Conservation (phyloP, 2,888 invertebrate genomes). For the Heliconius hortense region DNA sequence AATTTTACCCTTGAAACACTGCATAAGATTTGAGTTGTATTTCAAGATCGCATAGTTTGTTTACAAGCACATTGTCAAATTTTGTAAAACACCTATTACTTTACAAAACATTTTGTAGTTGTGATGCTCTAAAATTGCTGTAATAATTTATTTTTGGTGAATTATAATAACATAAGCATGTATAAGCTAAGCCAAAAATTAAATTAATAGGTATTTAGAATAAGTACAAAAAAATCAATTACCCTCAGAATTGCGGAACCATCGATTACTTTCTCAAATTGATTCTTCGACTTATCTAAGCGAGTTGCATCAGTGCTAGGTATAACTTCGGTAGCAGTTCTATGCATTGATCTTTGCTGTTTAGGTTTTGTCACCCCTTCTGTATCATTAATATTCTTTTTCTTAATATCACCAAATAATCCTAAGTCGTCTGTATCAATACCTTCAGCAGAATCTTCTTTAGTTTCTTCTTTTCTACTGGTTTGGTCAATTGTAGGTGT, state of each 20-base stretch:
- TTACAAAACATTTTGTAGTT: too few species aligned
- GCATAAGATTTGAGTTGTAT: too few species aligned
- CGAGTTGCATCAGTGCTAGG: conserved; percentile 44
- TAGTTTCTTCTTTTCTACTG: conserved; percentile 22
- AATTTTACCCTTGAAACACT: too few species aligned
- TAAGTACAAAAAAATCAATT: conserved; percentile 30
- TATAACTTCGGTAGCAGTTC: conserved; percentile 26
- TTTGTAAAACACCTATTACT: too few species aligned
- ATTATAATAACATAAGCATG: too few species aligned
- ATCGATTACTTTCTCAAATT: conserved; percentile 65
- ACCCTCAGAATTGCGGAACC: conserved; percentile 67
- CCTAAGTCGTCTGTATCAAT: conserved; percentile 58
- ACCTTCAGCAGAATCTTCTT: conserved; percentile 40
- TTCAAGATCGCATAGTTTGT: too few species aligned
- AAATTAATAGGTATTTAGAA: neutral
- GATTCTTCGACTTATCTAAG: conserved; percentile 58
- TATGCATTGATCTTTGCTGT: conserved; percentile 21
- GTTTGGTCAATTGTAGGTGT: conserved; percentile 47
- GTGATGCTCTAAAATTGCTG: too few species aligned
- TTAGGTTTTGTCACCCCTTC: conserved; percentile 27
- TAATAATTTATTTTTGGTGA: too few species aligned
- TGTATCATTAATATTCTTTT: conserved; percentile 40
- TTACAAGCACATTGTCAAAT: too few species aligned
- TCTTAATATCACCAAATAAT: conserved; percentile 58
- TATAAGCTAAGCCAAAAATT: too few species aligned